A percentile compares a stretch with the other conserved stretches of the same genome.
These are phyloP conservation scores for Maconellicoccus hirsutus DNA, from an alignment of 1,140 invertebrate species.

Conservation along the genomic window DNA sequence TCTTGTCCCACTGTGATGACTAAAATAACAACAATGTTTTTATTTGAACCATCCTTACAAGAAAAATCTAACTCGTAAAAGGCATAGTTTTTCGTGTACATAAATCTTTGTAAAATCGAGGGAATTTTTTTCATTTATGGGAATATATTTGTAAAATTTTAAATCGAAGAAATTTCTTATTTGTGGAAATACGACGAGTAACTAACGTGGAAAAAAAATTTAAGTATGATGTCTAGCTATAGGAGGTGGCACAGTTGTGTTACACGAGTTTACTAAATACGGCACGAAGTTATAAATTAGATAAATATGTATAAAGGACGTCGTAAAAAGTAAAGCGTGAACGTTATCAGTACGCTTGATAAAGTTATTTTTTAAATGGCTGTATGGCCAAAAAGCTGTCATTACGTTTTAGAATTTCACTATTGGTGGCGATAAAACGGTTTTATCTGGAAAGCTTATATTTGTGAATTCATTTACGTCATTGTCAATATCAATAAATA, in stretches of 20 bases:
- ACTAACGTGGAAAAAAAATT: no score
- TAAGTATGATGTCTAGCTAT: no score
- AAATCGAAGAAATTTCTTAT: no score
- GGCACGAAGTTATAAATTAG: background rate
- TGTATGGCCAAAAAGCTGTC: background rate
- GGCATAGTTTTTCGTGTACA: no score
- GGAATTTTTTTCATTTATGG: no score
- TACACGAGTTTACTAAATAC: background rate
- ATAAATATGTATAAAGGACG: background rate
- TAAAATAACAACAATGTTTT: background rate
- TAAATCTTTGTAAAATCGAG: no score
- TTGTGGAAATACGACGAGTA: background rate
- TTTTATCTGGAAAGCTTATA: background rate
- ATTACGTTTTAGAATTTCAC: background rate
- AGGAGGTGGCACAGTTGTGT: no score
- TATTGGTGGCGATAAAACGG: background rate
- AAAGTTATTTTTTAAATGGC: background rate
- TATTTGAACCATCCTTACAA: no score
- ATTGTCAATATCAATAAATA: constrained; percentile 1
- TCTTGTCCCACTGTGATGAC: background rate
- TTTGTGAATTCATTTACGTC: constrained; percentile 4
- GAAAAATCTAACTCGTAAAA: no score
- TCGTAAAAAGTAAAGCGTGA: constrained; percentile 3
- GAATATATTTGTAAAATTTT: no score
- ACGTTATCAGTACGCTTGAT: background rate